Evolutionary conservation across 1,140 invertebrate species (phyloP), one percentile per base, ranked within the genome.

Genomic region (Drosophila pallidifrons): DNA sequence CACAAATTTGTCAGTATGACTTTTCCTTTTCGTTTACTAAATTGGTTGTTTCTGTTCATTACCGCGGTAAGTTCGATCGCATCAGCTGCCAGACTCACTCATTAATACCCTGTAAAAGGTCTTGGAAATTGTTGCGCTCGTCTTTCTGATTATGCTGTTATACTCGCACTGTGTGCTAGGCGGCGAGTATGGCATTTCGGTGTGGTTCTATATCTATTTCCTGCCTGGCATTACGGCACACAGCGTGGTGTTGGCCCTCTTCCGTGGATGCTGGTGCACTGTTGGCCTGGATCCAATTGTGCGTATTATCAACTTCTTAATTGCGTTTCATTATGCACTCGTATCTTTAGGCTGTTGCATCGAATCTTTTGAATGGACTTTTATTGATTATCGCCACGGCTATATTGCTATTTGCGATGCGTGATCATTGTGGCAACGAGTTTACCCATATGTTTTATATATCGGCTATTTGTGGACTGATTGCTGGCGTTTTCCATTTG

Each of bases 211-310:
- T 45, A 11, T 60, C 0, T 75, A 57, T 16, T 25, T 85, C 15
- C 16, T 89, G 15, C 85, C 85, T 1, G 45, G 0, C 5, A 70
- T 89, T 2, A 58, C 54, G 0, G 11, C 25, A 0, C 86, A 88
- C 6, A 49, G 71, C 0, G 2, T 69, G 15, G 10, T 70, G 4
- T 38, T 88, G 1, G 28, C 13, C 1, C 0, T 79, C 2, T 71
- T 68, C 30, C 77, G 85, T 2, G 1, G 75, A 1, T 71, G 43
- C 16, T 85, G 67, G 35, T 15, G 32, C 28, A 88, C 81, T 7
- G 75, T 75, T 10, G 85, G 85, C 13, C 49, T 88, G 28, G 85
- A 88, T 83, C 85, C 85, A 57, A 79, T 85, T 79, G 85, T 88
- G 54, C 47, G 83, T 87, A 77, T 54, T 25, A 45, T 38, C 35